phyloP scores from a whole-genome alignment of 1,140 invertebrate species.

The Drosophila suzukii region DNA sequence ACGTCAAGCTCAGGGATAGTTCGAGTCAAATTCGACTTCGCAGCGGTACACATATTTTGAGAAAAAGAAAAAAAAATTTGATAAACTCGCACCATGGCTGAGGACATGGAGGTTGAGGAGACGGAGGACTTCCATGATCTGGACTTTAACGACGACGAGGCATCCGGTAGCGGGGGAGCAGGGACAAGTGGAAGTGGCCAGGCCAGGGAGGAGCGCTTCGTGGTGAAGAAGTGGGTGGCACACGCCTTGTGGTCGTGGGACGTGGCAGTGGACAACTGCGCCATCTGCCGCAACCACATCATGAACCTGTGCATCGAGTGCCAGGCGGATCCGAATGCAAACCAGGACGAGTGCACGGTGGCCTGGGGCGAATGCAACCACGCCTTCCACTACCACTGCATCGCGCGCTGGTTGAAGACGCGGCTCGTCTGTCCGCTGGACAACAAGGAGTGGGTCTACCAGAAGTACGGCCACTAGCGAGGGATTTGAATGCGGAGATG shows the following conservation, averaged over 20 bases:
- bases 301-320: conserved; percentile 99
- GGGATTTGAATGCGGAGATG: not conserved
- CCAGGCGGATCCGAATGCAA: conserved; percentile 99
- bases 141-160: conserved; percentile 85
- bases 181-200: conserved; percentile 52
- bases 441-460: conserved; percentile 98
- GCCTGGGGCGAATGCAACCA: conserved; percentile 99
- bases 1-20: not conserved
- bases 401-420: conserved; percentile 99
- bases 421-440: conserved; percentile 99
- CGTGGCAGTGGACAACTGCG: conserved; percentile 99
- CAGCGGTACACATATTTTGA: not conserved
- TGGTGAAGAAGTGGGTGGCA: conserved; percentile 99
- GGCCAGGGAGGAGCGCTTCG: conserved; percentile 90
- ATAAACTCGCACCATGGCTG: conserved; percentile 25
- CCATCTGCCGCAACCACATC: conserved; percentile 99
- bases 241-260: conserved; percentile 99
- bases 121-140: conserved; percentile 66
- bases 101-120: conserved; percentile 88
- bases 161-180: conserved; percentile 87
- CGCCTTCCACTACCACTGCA: conserved; percentile 99
- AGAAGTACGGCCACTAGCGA: conserved; percentile 90
- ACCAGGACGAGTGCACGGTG: conserved; percentile 99
- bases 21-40: conserved; percentile 3
- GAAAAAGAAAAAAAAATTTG: conserved; percentile 1